phyloP scores from a whole-genome alignment of 2,113 vertebrate species.

The Centrocercus urophasianus region DNA sequence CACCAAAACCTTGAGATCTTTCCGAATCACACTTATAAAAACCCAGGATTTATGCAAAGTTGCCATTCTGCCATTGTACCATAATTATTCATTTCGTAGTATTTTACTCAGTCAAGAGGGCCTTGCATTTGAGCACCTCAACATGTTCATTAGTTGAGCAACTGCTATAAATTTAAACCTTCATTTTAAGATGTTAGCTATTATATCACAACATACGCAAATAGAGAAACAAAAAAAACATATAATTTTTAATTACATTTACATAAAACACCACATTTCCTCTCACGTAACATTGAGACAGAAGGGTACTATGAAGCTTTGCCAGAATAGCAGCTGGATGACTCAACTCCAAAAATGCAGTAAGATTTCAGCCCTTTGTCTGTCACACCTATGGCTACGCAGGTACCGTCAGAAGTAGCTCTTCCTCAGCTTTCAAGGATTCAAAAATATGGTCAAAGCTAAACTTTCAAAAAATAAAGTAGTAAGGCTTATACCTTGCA shows the following conservation, averaged over 20 bases:
- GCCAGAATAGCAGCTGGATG: neutral
- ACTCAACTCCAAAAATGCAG: neutral
- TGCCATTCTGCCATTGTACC: neutral
- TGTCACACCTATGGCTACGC: neutral
- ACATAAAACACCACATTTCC: neutral
- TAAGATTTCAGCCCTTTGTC: neutral
- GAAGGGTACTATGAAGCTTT: neutral
- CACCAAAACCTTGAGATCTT: neutral
- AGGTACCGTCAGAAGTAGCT: neutral
- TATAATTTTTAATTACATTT: neutral
- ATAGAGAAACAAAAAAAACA: neutral
- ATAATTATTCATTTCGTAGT: slow-evolving; percentile 38
- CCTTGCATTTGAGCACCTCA: neutral
- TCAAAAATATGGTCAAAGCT: neutral
- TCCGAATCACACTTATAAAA: slow-evolving; percentile 7
- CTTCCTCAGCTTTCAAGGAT: neutral
- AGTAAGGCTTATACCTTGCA: neutral
- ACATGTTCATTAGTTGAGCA: neutral
- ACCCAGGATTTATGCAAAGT: slow-evolving; percentile 16
- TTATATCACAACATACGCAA: neutral
- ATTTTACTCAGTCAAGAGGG: neutral
- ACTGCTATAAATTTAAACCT: neutral
- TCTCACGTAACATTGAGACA: neutral
- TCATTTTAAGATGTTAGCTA: neutral
- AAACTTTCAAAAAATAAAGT: neutral